Evolutionary conservation across 1,140 invertebrate species (phyloP).

Genomic region (Drosophila saltans): DNA sequence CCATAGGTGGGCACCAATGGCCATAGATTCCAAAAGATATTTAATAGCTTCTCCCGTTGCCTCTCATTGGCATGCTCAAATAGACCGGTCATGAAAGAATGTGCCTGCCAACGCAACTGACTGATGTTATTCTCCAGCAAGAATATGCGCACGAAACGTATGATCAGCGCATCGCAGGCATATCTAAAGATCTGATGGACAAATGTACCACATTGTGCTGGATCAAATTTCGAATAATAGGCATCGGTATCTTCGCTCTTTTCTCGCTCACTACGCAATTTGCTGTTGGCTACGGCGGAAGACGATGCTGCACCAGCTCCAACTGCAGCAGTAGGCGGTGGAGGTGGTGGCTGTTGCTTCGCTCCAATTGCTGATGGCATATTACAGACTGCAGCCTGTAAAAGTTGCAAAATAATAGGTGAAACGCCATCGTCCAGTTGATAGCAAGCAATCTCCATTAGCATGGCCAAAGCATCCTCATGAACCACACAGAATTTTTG

Average conservation of each 20-base stretch:
- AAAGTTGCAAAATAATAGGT: conserved; percentile 93
- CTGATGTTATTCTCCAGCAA: conserved; percentile 96
- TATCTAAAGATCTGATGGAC: conserved; percentile 89
- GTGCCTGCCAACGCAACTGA: conserved; percentile 97
- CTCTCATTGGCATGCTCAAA: conserved; percentile 91
- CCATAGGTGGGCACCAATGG: conserved; percentile 95
- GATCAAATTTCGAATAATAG: conserved; percentile 88
- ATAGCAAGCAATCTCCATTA: conserved; percentile 90
- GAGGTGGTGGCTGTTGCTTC: conserved; percentile 56
- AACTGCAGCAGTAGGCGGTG: neutral
- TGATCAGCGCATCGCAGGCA: conserved; percentile 87
- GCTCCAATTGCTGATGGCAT: conserved; percentile 48
- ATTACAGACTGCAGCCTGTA: conserved; percentile 93
- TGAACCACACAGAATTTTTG: conserved; percentile 94
- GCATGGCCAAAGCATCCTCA: conserved; percentile 90
- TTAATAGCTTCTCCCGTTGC: conserved; percentile 92
- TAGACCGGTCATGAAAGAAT: conserved; percentile 92
- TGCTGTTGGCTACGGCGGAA: conserved; percentile 47
- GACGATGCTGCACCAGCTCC: neutral
- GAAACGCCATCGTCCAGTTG: conserved; percentile 96
- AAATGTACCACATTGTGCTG: conserved; percentile 87
- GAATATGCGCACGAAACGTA: conserved; percentile 94
- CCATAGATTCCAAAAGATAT: conserved; percentile 96
- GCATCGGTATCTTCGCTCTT: conserved; percentile 88
- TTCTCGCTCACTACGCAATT: conserved; percentile 86